Base-by-base conservation (phyloP, 2,888 invertebrate genomes). In the Amiota mariae region DNA sequence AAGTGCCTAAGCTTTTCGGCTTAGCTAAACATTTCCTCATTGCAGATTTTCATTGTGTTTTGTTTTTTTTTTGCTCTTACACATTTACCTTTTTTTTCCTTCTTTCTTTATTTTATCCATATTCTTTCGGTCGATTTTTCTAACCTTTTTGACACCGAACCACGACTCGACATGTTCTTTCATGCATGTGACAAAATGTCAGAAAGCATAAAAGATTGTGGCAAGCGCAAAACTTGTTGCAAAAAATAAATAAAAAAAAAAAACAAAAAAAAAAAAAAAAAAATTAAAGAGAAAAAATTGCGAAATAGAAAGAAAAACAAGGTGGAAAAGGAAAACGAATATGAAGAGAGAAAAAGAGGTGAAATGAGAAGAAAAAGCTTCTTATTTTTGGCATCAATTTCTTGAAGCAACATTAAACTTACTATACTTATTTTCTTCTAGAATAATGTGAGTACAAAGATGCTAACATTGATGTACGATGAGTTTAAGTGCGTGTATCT, bases 111-210 rank as follows among this genome's bases (percentile, higher is more conserved):
- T 54, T 54, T 54, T 9, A 9, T 10, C 13, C 10, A 18, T 11
- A 59, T 18, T 20, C 20, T 20, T 59, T 59, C 9, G 11, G 18
- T 59, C 18, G 59, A 59, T 59, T 59, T 59, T 59, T 59, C 18
- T 59, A 51, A 12, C 54, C n/a, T n/a, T 51, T 51, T 12, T 51
- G 12, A n/a, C 54, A n/a, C 54, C 36, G 36, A 36, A 36, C 36
- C 54, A n/a, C 54, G 15, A 20, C 59, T 59, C 20, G 11, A 46
- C 47, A 47, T 47, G 47, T 47, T 46, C 64, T 64, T 47, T 64
- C 64, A 48, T 64, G 64, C 64, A 64, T 64, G 18, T 64, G 64
- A 46, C 47, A 64, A 46, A 64, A 47, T 15, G 15, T 46, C 64
- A 47, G 47, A 64, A 64, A 47, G 64, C 64, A 64, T 64, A 64